Base-by-base conservation (phyloP, 1,140 invertebrate species). In the Aphaenogaster floridana region DNA sequence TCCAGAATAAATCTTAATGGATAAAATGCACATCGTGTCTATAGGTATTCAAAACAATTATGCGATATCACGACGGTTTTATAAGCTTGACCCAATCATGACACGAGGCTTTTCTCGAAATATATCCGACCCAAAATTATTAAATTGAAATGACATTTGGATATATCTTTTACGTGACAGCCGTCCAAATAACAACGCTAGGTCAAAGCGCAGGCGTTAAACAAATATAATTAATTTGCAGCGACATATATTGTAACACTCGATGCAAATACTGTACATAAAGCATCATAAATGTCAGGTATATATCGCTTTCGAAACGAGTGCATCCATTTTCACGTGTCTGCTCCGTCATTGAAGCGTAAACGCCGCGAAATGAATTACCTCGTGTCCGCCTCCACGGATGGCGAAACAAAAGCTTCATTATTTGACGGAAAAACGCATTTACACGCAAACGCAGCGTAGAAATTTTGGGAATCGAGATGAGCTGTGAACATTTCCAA, bases 351-450 rank as follows among this genome's bases (percentile, higher is more conserved):
- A 83, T 72, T 61, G 52, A 61, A 48, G 80, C 36, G 68, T 83
- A 83, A 83, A 72, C 39, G 52, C 39, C 15, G 54, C 80, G 28
- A 83, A 83, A 83, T 28, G 68, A 74, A 83, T 83, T 83, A 74
- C 36, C 21, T 28, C 80, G 42, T 64, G 9, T 54, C 50, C 42
- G 42, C 42, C 42, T 61, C 66, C 21, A n/a, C 59, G 28, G 17
- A n/a, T n/a, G 36, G 48, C 13, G 36, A 3, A 48, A 83, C 54
- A 74, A 74, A 83, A 83, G 68, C 68, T 17, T 59, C 17, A 36
- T 61, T 36, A 21, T 13, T 57, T 72, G 36, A 45, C 28, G 63
- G 39, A 69, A 69, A 69, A 54, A 34, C 66, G 50, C 50, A 39
- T 71, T 72, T 81, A 13, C 45, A 72, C 79, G 78, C 64, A n/a